Percentiles rank a stretch among this genome's conserved stretches.
Conservation (phyloP, 2,797 vertebrate species). For the Ciconia nigra region DNA sequence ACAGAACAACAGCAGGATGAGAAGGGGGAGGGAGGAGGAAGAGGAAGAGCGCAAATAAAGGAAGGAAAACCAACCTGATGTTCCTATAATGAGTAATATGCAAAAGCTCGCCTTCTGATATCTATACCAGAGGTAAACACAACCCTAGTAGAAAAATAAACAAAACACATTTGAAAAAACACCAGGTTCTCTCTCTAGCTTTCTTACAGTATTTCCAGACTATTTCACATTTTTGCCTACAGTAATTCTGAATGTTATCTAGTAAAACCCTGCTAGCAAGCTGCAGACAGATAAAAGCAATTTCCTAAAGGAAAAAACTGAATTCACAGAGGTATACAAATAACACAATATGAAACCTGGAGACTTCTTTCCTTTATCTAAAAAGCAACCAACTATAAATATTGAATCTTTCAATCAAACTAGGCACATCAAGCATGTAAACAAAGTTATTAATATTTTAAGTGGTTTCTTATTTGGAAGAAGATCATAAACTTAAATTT, state of each 20-base stretch:
- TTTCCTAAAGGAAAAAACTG: neutral
- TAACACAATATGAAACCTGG: neutral
- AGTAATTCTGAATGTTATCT: neutral
- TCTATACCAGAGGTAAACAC: neutral
- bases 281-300: neutral
- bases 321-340: neutral
- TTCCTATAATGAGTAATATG: neutral
- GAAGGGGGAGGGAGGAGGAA: neutral
- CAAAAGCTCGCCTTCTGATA: neutral
- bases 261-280: neutral
- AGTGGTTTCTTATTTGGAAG: neutral
- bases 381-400: neutral
- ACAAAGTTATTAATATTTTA: neutral
- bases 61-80: slow-evolving; percentile 44
- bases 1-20: slow-evolving; percentile 28
- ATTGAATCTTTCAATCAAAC: neutral
- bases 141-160: neutral
- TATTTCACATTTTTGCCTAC: neutral
- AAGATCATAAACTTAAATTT: neutral
- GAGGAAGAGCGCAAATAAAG: slow-evolving; percentile 36
- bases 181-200: neutral
- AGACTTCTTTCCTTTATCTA: neutral
- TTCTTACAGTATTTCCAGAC: neutral
- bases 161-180: neutral
- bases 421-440: neutral